Conservation (phyloP, 2,797 vertebrate genomes). For the Hemibagrus guttatus region DNA sequence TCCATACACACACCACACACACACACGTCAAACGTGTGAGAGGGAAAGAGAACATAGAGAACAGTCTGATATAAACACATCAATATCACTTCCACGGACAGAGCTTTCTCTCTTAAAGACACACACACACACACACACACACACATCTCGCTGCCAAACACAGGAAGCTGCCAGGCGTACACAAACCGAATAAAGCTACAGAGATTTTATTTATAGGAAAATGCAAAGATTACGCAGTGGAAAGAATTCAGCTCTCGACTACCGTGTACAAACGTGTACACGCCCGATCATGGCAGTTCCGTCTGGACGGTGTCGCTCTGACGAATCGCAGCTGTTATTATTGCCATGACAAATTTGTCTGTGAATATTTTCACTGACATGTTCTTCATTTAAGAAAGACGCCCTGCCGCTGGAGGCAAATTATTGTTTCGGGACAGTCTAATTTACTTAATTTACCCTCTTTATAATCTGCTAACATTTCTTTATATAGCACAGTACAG, state of each 20-base stretch:
- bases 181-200: background rate
- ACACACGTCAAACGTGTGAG: slow-evolving; percentile 13
- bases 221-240: background rate
- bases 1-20: slow-evolving; percentile 29
- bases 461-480: background rate
- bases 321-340: background rate
- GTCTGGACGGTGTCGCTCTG: background rate
- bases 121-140: slow-evolving; percentile 27
- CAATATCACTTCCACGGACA: slow-evolving; percentile 37
- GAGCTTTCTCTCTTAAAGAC: slow-evolving; percentile 34
- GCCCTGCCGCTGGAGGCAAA: background rate
- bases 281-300: background rate
- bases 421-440: background rate
- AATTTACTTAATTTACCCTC: background rate
- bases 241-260: background rate
- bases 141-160: background rate
- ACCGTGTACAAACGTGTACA: background rate
- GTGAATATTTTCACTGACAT: background rate
- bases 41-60: slow-evolving; percentile 21
- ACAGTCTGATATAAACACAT: slow-evolving; percentile 43
- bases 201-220: slow-evolving; percentile 17
- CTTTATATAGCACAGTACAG: background rate
- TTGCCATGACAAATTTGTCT: background rate
- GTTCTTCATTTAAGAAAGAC: background rate
- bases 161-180: background rate